Evolutionary conservation across 2,113 vertebrate species (phyloP).

Genomic region (Crypturellus undulatus): DNA sequence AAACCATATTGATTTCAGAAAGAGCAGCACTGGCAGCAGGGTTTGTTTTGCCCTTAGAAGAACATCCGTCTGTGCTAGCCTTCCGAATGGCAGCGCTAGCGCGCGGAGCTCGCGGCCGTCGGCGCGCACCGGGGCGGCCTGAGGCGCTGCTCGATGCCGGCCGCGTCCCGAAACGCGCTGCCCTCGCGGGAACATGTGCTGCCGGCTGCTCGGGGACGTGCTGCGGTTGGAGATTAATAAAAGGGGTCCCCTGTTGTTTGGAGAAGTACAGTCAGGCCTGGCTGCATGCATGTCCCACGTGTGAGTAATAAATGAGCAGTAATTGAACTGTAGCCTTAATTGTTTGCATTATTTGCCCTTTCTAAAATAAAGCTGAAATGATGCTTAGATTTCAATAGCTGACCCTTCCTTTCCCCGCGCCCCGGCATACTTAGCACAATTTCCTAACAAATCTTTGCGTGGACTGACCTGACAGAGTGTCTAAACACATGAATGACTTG

Average conservation of each 20-base stretch:
- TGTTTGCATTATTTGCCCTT: constrained; percentile 59
- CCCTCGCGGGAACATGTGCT: constrained; percentile 65
- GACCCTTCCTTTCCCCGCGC: constrained; percentile 22
- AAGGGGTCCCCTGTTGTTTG: constrained; percentile 69
- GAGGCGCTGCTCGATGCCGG: no score
- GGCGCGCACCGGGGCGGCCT: no score
- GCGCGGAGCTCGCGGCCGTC: background rate
- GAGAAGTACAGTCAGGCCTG: constrained; percentile 66
- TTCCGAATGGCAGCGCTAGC: constrained; percentile 20
- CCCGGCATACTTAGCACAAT: constrained; percentile 10
- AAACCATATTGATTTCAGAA: constrained; percentile 63
- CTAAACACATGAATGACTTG: constrained; percentile 56
- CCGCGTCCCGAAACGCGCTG: constrained; percentile 21
- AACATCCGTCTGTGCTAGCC: constrained; percentile 30
- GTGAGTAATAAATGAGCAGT: background rate
- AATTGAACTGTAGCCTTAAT: constrained; percentile 15
- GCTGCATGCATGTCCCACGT: constrained; percentile 54
- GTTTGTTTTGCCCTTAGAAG: constrained; percentile 35
- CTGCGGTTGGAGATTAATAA: constrained; percentile 67
- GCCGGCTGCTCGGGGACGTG: constrained; percentile 49
- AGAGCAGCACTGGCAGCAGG: constrained; percentile 8
- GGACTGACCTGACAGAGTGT: constrained; percentile 27
- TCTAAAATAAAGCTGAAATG: constrained; percentile 56
- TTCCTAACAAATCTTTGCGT: constrained; percentile 54
- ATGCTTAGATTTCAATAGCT: constrained; percentile 32